phyloP scores from a whole-genome alignment of 2,113 vertebrate species.

The Spea multiplicata region DNA sequence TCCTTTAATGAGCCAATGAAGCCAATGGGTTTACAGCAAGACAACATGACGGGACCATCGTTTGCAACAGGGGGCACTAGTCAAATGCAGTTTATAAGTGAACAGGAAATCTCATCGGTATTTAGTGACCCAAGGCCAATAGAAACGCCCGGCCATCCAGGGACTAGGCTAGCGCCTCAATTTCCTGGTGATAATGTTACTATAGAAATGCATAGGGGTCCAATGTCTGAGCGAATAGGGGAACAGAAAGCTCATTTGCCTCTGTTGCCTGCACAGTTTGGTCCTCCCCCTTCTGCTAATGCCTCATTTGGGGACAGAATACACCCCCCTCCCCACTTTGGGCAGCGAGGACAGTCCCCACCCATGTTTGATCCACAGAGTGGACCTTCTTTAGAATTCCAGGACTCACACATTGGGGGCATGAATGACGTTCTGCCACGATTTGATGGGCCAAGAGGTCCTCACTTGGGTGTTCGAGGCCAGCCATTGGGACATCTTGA shows the following conservation, averaged over 20 bases:
- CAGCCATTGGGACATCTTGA: slow-evolving; percentile 65
- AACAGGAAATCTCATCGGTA: slow-evolving; percentile 57
- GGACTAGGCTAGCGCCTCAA: slow-evolving; percentile 71
- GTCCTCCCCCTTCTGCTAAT: slow-evolving; percentile 62
- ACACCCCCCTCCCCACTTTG: slow-evolving; percentile 72
- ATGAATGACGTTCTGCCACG: slow-evolving; percentile 54
- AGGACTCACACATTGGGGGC: slow-evolving; percentile 72
- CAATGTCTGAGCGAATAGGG: slow-evolving; percentile 71
- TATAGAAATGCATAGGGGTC: slow-evolving; percentile 71
- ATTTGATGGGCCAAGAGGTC: slow-evolving; percentile 9
- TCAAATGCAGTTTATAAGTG: slow-evolving; percentile 67
- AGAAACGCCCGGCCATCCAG: slow-evolving; percentile 70
- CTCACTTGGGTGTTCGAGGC: background rate
- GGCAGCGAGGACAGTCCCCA: slow-evolving; percentile 72
- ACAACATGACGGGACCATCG: slow-evolving; percentile 64
- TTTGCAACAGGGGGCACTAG: slow-evolving; percentile 60
- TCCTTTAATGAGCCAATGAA: slow-evolving; percentile 57
- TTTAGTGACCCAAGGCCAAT: slow-evolving; percentile 65
- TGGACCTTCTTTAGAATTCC: slow-evolving; percentile 66
- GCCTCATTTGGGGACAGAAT: slow-evolving; percentile 73
- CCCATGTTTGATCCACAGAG: slow-evolving; percentile 73
- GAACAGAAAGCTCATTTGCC: slow-evolving; percentile 75
- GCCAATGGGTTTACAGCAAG: slow-evolving; percentile 56
- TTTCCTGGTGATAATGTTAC: slow-evolving; percentile 61
- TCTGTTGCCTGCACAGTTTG: slow-evolving; percentile 77